These are phyloP conservation scores for Chionomys nivalis DNA, from an alignment of 2,113 vertebrate genomes.

Conservation along the genomic window DNA sequence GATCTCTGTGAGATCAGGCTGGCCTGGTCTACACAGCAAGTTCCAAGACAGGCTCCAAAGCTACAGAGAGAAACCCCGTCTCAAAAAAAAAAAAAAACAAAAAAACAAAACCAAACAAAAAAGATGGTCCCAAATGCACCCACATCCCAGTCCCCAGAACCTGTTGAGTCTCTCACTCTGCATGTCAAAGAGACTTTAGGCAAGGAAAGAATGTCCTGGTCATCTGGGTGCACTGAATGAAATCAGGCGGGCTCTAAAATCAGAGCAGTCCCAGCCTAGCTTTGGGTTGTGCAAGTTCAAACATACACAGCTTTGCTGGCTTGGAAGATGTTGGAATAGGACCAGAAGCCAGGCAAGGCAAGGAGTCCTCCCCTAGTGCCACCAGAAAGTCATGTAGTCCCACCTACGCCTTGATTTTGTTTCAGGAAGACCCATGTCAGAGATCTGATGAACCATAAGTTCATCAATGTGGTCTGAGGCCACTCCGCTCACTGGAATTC, in stretches of 20 bases:
- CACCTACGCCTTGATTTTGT: not conserved
- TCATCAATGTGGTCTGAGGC: not conserved
- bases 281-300: not conserved
- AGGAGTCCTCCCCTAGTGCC: not conserved
- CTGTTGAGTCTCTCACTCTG: not conserved
- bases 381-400: not conserved
- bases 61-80: no score
- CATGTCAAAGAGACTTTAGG: not conserved
- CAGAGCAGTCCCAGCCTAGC: not conserved
- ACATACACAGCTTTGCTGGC: not conserved
- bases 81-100: no score
- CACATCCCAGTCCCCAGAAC: not conserved
- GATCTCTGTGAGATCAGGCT: no score
- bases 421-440: not conserved
- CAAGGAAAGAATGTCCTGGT: not conserved
- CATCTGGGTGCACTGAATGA: not conserved
- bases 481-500: not conserved
- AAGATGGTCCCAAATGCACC: not conserved
- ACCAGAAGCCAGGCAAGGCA: not conserved
- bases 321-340: not conserved
- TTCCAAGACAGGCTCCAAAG: no score
- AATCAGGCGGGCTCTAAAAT: not conserved
- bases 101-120: not conserved
- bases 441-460: not conserved
- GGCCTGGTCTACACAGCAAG: no score